Evolutionary conservation across 2,888 invertebrate species (phyloP).

Genomic region (Dromius quadrimaculatus): DNA sequence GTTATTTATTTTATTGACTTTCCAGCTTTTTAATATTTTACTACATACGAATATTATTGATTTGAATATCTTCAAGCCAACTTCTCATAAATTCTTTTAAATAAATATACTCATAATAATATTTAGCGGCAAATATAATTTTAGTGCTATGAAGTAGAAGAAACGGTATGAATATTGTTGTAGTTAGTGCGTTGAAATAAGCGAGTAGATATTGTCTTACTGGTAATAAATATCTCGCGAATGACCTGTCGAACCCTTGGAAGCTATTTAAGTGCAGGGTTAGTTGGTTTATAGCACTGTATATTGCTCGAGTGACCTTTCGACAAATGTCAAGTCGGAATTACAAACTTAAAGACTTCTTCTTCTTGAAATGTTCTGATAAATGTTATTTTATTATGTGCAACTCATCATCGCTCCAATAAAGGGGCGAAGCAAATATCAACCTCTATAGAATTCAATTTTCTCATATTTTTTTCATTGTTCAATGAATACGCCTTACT

Average conservation of each 20-base stretch:
- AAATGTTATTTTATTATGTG: conserved; percentile 51
- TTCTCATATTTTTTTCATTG: too few relatives aligned
- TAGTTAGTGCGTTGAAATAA: neutral
- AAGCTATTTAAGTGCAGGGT: conserved; percentile 51
- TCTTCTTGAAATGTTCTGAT: conserved; percentile 51
- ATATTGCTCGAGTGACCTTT: conserved; percentile 51
- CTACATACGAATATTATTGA: too few relatives aligned
- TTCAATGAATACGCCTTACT: too few relatives aligned
- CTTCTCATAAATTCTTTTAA: too few relatives aligned
- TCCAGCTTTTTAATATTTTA: too few relatives aligned
- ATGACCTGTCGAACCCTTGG: conserved; percentile 46
- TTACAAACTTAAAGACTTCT: conserved; percentile 52
- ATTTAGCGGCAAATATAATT: too few relatives aligned
- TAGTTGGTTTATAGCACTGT: conserved; percentile 51
- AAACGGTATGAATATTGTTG: too few relatives aligned
- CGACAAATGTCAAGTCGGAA: conserved; percentile 50
- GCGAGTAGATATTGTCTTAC: conserved; percentile 14
- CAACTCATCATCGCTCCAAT: conserved; percentile 11
- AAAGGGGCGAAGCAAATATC: conserved; percentile 31
- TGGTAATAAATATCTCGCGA: conserved; percentile 34
- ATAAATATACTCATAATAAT: too few relatives aligned
- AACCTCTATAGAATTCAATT: too few relatives aligned
- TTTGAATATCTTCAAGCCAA: too few relatives aligned
- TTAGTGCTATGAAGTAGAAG: too few relatives aligned
- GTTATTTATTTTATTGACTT: too few relatives aligned